Conservation (phyloP, 2,888 invertebrate species). For the Brachyopa scutellaris region DNA sequence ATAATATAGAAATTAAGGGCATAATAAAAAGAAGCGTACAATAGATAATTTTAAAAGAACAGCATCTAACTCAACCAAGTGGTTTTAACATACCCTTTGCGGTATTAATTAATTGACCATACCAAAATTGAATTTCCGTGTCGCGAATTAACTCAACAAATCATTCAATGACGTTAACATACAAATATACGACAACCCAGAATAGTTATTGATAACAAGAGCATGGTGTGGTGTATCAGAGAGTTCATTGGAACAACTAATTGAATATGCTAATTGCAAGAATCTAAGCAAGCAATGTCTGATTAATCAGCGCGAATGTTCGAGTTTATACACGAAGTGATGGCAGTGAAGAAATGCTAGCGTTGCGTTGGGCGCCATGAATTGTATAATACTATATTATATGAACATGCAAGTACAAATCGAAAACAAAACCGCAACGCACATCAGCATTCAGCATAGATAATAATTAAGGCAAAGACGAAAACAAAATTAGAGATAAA, state of each 20-base stretch:
- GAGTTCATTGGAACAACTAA: slow-evolving; percentile 45
- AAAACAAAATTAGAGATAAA: neutral
- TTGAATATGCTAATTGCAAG: slow-evolving; percentile 33
- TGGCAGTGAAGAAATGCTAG: neutral
- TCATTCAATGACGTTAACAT: too few species aligned
- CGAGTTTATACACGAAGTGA: neutral
- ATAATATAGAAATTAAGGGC: too few species aligned
- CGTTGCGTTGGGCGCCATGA: neutral
- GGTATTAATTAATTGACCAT: too few species aligned
- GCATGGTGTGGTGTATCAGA: slow-evolving; percentile 9
- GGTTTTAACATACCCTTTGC: too few species aligned
- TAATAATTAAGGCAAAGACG: slow-evolving; percentile 1
- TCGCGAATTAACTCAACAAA: too few species aligned
- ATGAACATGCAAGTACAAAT: too few species aligned
- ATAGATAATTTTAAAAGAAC: too few species aligned
- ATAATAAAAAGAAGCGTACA: too few species aligned
- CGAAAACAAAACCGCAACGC: neutral
- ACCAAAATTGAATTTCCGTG: too few species aligned
- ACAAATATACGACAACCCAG: too few species aligned
- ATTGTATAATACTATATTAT: slow-evolving; percentile 14
- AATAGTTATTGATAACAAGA: neutral
- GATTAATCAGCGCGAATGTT: slow-evolving; percentile 34
- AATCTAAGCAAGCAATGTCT: slow-evolving; percentile 18
- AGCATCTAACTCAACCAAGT: too few species aligned
- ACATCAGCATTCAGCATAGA: neutral